Conservation (phyloP, 2,888 invertebrate species). For the Troilus luridus region DNA sequence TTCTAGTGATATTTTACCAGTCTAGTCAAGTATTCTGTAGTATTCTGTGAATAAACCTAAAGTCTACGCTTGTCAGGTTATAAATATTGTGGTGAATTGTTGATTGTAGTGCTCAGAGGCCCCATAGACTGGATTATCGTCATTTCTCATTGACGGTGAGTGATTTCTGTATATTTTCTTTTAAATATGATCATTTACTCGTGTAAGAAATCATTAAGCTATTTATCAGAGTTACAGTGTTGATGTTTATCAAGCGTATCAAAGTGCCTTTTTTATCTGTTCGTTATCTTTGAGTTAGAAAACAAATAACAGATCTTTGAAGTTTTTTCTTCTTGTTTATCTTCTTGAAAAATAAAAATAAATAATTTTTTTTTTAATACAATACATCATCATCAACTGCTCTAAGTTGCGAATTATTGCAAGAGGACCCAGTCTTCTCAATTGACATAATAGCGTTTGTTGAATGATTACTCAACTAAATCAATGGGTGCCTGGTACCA, state of each 20-base stretch:
- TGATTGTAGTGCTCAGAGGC: background rate
- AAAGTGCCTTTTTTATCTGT: background rate
- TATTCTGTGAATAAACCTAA: slow-evolving; percentile 11
- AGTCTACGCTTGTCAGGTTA: background rate
- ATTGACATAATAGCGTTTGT: background rate
- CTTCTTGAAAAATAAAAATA: background rate
- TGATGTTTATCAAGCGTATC: background rate
- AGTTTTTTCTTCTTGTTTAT: background rate
- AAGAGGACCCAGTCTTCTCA: background rate
- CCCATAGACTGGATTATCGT: slow-evolving; percentile 1
- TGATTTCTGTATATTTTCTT: background rate
- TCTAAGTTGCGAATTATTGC: background rate
- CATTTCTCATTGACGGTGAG: slow-evolving; percentile 1
- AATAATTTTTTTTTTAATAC: background rate
- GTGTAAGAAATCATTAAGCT: background rate
- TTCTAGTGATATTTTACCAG: background rate
- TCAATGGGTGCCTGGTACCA: slow-evolving; percentile 43
- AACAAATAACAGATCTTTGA: background rate
- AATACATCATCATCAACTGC: background rate
- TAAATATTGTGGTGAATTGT: slow-evolving; percentile 24
- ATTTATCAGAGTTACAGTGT: background rate
- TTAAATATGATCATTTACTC: background rate
- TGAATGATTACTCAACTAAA: slow-evolving; percentile 12
- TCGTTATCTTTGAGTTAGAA: background rate
- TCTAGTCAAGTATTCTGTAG: slow-evolving; percentile 34